Percentiles rank a stretch among this genome's conserved stretches.
Conservation (phyloP, 2,888 invertebrate genomes). For the Rutpela maculata region DNA sequence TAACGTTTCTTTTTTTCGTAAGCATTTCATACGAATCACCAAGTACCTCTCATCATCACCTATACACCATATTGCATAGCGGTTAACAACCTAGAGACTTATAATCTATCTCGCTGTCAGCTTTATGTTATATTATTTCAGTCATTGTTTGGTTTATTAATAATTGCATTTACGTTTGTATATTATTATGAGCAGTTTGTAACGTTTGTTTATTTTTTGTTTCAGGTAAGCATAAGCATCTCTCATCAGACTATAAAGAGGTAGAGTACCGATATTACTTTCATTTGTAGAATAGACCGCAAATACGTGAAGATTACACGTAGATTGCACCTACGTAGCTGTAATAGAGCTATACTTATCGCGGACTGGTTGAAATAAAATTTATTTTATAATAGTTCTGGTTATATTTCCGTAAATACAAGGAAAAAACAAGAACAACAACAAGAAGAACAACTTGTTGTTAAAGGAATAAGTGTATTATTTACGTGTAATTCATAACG, state of each 20-base stretch:
- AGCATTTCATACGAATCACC: no score
- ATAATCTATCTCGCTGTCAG: background rate
- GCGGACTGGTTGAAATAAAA: constrained; percentile 46
- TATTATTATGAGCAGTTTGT: background rate
- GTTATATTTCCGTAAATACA: constrained; percentile 54
- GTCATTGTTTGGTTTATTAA: background rate
- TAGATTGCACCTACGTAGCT: background rate
- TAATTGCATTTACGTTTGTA: background rate
- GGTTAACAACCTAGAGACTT: background rate
- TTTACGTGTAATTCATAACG: background rate
- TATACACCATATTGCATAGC: no score
- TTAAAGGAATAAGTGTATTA: constrained; percentile 13
- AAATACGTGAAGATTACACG: constrained; percentile 22
- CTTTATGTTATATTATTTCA: background rate
- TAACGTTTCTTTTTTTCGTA: no score
- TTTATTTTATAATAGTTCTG: constrained; percentile 52
- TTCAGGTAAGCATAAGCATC: constrained; percentile 34
- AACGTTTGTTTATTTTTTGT: constrained; percentile 18
- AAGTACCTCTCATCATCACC: no score
- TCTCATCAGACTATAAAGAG: background rate
- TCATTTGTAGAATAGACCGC: constrained; percentile 15
- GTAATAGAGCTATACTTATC: constrained; percentile 35
- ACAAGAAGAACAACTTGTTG: no score
- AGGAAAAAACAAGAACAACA: constrained; percentile 45
- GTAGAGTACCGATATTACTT: background rate